Evolutionary conservation across 37 sponge, comb jelly and placozoan species (phyloP), one percentile per base, ranked within the genome.

Genomic region (Agelas oroides): DNA sequence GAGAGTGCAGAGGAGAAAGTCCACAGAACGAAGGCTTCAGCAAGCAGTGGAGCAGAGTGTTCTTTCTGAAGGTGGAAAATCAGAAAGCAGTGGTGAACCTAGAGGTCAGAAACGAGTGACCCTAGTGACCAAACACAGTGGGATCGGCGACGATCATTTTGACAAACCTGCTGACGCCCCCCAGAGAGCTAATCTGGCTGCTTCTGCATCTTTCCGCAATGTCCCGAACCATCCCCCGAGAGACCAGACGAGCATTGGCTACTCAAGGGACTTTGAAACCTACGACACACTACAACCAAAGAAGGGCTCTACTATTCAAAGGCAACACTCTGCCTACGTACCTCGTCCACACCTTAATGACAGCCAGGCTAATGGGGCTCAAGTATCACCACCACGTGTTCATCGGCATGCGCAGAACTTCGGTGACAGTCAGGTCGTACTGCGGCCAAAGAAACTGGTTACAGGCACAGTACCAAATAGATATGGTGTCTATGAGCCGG

Each of bases 161-260:
- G 63, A 61, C 12, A 61, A 6, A 61, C 25, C 27, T 17, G 40
- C 27, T 28, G 56, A 27, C 17, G 5, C 24, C 12, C 27, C 24
- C 0, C 14, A 28, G 25, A 74, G 56, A 70, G 53, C 71, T 55
- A 81, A 68, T 5, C 77, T 67, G 14, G 5, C 28, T 67, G 28
- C 72, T 21, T 6, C 53, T 52, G 3, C 8, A 8, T 6, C 19
- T 37, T 53, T 17, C 17, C 53, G 54, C 40, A 76, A 13, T n/a
- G 56, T 5, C 0, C 18, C 35, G 37, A 21, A 37, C 28, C 24
- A 31, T 27, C 64, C 17, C 2, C 65, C 78, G 2, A 65, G 41
- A 39, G 8, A 58, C 24, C 31, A 65, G 27, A 78, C 62, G 78
- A 78, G 78, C 52, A 78, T 63, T 20, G 78, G 65, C n/a, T 78